A percentile compares a stretch with the other conserved stretches of the same genome.
Conservation (phyloP, 2,113 vertebrate genomes). For the Rhinoptilus africanus region DNA sequence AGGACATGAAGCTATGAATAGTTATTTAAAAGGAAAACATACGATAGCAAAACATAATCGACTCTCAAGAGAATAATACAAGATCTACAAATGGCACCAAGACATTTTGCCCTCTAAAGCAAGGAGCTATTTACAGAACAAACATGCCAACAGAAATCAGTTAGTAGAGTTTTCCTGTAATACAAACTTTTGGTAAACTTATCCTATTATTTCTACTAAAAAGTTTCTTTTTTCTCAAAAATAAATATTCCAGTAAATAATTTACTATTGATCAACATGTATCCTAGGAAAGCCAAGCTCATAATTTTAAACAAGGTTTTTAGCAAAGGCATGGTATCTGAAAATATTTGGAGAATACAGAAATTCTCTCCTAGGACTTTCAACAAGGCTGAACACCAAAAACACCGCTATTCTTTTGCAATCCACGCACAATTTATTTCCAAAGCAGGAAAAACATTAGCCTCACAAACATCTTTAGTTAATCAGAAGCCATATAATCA, state of each 20-base stretch:
- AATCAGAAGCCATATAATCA: constrained; percentile 24
- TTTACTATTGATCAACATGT: background rate
- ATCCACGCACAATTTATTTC: background rate
- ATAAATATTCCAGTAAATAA: background rate
- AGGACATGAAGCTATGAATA: background rate
- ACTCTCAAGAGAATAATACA: background rate
- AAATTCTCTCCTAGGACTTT: background rate
- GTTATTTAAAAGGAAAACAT: background rate
- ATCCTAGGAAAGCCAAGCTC: background rate
- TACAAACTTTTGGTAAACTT: background rate
- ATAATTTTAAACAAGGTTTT: background rate
- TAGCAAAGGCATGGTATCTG: background rate
- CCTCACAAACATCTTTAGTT: constrained; percentile 21
- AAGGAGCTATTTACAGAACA: background rate
- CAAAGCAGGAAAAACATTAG: background rate
- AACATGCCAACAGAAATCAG: background rate
- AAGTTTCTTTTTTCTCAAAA: background rate
- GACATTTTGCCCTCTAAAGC: constrained; percentile 10
- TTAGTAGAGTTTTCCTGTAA: background rate
- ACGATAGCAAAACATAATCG: background rate
- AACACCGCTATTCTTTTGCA: background rate
- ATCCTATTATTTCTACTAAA: background rate
- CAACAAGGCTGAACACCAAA: background rate
- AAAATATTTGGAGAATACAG: background rate
- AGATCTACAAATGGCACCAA: background rate